phyloP scores from a whole-genome alignment of 2,888 invertebrate species.

The Pristionchus entomophagus region DNA sequence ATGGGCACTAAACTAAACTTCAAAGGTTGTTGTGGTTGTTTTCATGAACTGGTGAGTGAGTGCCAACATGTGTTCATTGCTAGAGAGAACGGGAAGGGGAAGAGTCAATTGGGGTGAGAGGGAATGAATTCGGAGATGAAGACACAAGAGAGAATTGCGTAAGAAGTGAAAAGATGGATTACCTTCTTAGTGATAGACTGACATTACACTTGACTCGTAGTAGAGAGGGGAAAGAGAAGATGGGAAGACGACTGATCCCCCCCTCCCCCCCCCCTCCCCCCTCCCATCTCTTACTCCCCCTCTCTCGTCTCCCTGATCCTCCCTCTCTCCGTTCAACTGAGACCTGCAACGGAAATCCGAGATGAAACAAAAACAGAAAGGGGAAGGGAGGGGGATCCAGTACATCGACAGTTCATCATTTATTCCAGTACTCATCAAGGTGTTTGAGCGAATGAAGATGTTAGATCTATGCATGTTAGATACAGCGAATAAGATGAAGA shows the following conservation, averaged over 20 bases:
- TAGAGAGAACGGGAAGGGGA: neutral
- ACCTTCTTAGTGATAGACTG: conserved; percentile 33
- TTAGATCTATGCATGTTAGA: no score
- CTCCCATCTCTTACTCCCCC: neutral
- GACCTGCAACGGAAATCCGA: conserved; percentile 3
- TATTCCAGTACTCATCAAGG: no score
- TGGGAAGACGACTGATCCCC: neutral
- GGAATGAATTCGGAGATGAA: neutral
- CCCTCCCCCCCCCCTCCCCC: neutral
- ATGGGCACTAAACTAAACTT: no score
- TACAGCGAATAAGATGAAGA: no score
- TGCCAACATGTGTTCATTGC: neutral
- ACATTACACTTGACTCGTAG: conserved; percentile 41
- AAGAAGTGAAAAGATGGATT: conserved; percentile 1
- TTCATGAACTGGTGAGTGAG: neutral
- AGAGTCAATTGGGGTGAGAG: neutral
- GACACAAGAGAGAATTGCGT: neutral
- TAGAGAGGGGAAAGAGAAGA: neutral
- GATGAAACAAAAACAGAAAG: conserved; percentile 35
- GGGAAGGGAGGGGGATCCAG: no score
- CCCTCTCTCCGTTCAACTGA: neutral
- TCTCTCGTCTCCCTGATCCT: neutral
- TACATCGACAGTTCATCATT: no score
- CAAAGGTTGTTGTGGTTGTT: neutral
- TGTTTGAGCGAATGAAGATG: no score